These are phyloP conservation scores for Mus pahari DNA, from an alignment of 2,113 vertebrate genomes.

Conservation along the genomic window DNA sequence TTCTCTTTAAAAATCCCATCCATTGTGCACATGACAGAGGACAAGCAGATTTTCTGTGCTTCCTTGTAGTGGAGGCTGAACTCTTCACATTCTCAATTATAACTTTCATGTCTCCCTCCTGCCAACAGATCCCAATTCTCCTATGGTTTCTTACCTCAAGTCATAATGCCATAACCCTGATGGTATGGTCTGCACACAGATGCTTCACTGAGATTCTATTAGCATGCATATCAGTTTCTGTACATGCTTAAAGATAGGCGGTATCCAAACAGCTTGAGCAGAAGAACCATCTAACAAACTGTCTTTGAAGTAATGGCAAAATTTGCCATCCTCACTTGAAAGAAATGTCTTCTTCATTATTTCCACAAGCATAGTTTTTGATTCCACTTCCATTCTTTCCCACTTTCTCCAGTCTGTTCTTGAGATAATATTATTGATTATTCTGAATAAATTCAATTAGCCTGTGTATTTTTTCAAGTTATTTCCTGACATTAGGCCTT, in stretches of 20 bases:
- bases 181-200: neutral
- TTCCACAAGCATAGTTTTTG: neutral
- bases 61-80: neutral
- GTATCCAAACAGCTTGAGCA: neutral
- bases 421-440: slow-evolving; percentile 22
- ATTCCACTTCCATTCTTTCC: slow-evolving; percentile 1
- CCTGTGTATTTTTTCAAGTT: slow-evolving; percentile 25
- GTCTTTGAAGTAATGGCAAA: neutral
- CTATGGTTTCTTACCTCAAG: neutral
- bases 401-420: neutral
- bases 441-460: neutral
- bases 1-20: neutral
- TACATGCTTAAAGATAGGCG: neutral
- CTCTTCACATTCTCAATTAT: neutral
- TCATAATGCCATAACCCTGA: neutral
- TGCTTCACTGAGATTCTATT: neutral
- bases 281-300: slow-evolving; percentile 14
- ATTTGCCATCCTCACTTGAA: slow-evolving; percentile 8
- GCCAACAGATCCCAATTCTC: neutral
- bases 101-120: neutral
- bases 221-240: neutral
- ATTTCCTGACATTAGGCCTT: neutral
- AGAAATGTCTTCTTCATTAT: slow-evolving; percentile 17
- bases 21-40: neutral
- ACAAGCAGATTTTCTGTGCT: neutral